Percentiles rank a stretch among this genome's conserved stretches.
These are phyloP conservation scores for Procambarus clarkii DNA, from an alignment of 1,140 invertebrate genomes.

Conservation along the genomic window DNA sequence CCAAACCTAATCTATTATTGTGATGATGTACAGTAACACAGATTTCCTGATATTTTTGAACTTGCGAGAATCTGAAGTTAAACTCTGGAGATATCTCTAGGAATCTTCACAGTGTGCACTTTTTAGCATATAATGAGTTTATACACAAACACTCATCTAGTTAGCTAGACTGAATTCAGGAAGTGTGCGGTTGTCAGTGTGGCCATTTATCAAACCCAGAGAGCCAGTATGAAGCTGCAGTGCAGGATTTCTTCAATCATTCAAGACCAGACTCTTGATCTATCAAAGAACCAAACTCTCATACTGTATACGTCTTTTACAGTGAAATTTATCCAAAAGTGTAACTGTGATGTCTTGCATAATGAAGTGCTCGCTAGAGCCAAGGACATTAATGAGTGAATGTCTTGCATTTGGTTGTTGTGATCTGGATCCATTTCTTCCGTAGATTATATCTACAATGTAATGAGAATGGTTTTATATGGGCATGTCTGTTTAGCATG, in stretches of 20 bases:
- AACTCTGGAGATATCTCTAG: slow-evolving; percentile 16
- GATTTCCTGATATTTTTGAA: slow-evolving; percentile 51
- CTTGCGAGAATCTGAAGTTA: slow-evolving; percentile 5
- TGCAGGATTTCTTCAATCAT: neutral
- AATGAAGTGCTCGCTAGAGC: neutral
- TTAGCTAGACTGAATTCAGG: neutral
- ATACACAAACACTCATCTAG: slow-evolving; percentile 6
- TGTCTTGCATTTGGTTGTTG: neutral
- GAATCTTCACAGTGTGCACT: slow-evolving; percentile 41
- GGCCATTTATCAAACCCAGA: slow-evolving; percentile 20
- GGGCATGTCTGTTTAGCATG: slow-evolving; percentile 35
- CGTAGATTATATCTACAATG: neutral
- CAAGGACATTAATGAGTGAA: neutral
- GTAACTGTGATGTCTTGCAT: neutral
- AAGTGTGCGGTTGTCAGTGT: slow-evolving; percentile 7
- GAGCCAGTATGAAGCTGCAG: neutral
- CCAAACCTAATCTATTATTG: slow-evolving; percentile 43
- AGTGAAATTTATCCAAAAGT: slow-evolving; percentile 8
- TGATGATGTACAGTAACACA: slow-evolving; percentile 62
- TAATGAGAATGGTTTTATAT: slow-evolving; percentile 14
- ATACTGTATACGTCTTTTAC: neutral
- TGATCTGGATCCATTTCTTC: neutral
- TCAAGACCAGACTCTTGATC: slow-evolving; percentile 25
- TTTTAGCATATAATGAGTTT: slow-evolving; percentile 12
- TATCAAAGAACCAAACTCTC: neutral